These are phyloP conservation scores for Sebastes matsubarae DNA, from an alignment of 2,797 vertebrate genomes.

Conservation along the genomic window DNA sequence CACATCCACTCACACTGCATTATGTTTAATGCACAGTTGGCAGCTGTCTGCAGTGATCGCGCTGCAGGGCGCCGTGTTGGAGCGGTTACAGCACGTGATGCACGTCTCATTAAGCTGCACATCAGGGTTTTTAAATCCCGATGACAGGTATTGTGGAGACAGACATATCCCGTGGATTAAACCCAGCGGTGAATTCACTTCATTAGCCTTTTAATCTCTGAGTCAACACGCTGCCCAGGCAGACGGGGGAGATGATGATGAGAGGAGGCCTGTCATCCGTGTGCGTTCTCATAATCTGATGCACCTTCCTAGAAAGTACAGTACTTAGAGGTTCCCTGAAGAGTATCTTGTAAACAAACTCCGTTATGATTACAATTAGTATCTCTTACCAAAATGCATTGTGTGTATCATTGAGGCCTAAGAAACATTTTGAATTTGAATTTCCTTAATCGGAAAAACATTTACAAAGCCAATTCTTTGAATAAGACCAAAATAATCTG, in stretches of 20 bases:
- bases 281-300: not conserved
- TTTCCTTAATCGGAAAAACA: not conserved
- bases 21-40: not conserved
- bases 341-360: not conserved
- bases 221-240: constrained; percentile 28
- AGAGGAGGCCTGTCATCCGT: not conserved
- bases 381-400: not conserved
- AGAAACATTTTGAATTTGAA: not conserved
- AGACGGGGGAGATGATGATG: not conserved
- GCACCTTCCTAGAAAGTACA: not conserved
- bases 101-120: constrained; percentile 1
- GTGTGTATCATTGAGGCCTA: not conserved
- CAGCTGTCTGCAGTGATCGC: not conserved
- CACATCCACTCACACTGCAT: not conserved
- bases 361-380: not conserved
- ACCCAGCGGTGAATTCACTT: constrained; percentile 51
- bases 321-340: not conserved
- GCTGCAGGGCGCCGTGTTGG: not conserved
- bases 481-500: not conserved
- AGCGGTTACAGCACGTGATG: constrained; percentile 9
- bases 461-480: not conserved
- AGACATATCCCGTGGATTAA: constrained; percentile 45
- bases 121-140: constrained; percentile 27
- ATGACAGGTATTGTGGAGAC: constrained; percentile 29
- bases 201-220: constrained; percentile 55